Percentiles rank a stretch among this genome's conserved stretches.
These are phyloP conservation scores for Nannoperca australis DNA, from an alignment of 2,797 vertebrate species.

Conservation along the genomic window DNA sequence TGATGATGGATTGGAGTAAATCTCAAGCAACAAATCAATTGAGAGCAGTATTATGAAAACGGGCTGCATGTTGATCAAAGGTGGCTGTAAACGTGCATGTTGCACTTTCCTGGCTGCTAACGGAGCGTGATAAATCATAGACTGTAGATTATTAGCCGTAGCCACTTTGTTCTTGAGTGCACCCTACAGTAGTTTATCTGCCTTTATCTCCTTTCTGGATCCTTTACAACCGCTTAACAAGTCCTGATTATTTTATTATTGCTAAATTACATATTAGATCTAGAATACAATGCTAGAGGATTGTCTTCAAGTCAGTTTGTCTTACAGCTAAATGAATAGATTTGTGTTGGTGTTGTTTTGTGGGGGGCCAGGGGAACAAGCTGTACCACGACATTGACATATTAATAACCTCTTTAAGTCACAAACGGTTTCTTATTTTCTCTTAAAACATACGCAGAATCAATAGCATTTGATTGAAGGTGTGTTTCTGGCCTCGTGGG, in stretches of 20 bases:
- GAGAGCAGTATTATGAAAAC: background rate
- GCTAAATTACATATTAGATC: background rate
- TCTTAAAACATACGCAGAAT: background rate
- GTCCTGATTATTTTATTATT: background rate
- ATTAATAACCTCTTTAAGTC: background rate
- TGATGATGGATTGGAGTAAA: too few relatives aligned
- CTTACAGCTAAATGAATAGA: background rate
- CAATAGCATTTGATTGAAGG: background rate
- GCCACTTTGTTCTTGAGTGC: background rate
- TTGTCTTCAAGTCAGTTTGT: background rate
- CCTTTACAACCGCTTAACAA: background rate
- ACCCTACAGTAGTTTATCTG: background rate
- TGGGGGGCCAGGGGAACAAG: background rate
- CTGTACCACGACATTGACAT: background rate
- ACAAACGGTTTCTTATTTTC: background rate
- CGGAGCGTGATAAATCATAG: background rate
- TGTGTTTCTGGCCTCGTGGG: background rate
- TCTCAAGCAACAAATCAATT: background rate
- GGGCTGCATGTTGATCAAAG: background rate
- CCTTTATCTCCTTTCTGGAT: background rate
- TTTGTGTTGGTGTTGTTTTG: background rate
- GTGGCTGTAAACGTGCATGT: background rate
- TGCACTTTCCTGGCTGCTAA: background rate
- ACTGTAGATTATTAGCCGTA: background rate
- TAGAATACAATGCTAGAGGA: background rate